Conservation (phyloP, 2,113 vertebrate species). For the Maccullochella peelii region DNA sequence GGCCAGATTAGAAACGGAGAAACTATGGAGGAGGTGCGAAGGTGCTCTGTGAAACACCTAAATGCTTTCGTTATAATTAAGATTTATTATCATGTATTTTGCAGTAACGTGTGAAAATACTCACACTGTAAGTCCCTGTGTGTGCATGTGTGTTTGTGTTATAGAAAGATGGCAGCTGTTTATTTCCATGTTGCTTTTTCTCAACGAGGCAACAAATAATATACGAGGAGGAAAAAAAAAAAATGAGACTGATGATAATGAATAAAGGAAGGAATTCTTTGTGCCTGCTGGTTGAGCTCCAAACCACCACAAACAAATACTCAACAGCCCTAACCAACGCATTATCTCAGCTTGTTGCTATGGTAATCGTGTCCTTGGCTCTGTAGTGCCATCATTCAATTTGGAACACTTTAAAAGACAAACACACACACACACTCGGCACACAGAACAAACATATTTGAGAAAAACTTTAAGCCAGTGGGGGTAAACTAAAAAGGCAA, state of each 20-base stretch:
- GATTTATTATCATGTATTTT: background rate
- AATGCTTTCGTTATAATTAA: background rate
- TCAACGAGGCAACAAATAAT: background rate
- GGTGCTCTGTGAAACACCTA: background rate
- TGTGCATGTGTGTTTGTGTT: background rate
- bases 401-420: constrained; percentile 42
- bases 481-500: background rate
- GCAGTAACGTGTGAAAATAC: background rate
- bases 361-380: constrained; percentile 73
- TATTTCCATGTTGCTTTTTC: background rate
- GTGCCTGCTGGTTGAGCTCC: constrained; percentile 44
- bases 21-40: constrained; percentile 17
- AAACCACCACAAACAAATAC: constrained; percentile 55
- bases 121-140: background rate
- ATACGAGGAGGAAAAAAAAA: background rate
- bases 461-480: background rate
- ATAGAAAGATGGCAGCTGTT: constrained; percentile 1
- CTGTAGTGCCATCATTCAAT: constrained; percentile 53
- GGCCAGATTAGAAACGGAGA: constrained; percentile 57
- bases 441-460: constrained; percentile 1
- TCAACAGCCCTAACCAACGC: constrained; percentile 29
- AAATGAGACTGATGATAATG: constrained; percentile 25
- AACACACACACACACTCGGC: background rate
- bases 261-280: constrained; percentile 48
- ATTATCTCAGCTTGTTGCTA: constrained; percentile 75